Evolutionary conservation across 1,140 invertebrate genomes (phyloP).

Genomic region (Drosophila nannoptera): DNA sequence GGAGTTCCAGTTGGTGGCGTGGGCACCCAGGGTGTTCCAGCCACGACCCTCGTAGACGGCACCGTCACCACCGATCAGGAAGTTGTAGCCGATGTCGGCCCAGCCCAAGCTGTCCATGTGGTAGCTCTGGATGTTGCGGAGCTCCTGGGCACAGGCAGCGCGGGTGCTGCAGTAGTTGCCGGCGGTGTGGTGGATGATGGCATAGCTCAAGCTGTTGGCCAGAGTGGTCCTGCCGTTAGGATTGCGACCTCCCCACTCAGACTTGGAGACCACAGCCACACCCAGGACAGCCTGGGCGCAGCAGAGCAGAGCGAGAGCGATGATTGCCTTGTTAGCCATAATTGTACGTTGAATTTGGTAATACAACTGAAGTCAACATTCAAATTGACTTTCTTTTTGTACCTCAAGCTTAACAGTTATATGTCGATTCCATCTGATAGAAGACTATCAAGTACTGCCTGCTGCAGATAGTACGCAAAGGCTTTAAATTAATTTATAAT

Average conservation of each 20-base stretch:
- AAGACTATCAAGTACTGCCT: neutral
- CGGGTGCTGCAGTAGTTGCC: constrained; percentile 80
- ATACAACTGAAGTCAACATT: no score
- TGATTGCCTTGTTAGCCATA: constrained; percentile 30
- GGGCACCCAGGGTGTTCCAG: constrained; percentile 84
- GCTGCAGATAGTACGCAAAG: no score
- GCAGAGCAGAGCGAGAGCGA: constrained; percentile 43
- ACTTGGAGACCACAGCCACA: constrained; percentile 79
- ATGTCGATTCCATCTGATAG: neutral
- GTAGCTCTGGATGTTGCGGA: constrained; percentile 81
- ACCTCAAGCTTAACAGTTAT: neutral
- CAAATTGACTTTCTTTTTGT: constrained; percentile 4
- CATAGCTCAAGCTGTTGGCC: constrained; percentile 82
- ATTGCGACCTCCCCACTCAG: constrained; percentile 82
- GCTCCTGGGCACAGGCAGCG: constrained; percentile 79
- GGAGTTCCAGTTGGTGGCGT: constrained; percentile 84
- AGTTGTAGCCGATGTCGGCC: constrained; percentile 86
- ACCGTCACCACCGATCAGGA: constrained; percentile 81
- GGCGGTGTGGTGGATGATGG: constrained; percentile 87
- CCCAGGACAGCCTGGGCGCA: constrained; percentile 47
- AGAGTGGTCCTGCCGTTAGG: constrained; percentile 79
- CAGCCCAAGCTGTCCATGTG: constrained; percentile 82
- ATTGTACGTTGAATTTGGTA: neutral
- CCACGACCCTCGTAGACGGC: constrained; percentile 84
- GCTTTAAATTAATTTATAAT: no score